These are phyloP conservation scores for Limnephilus rhombicus DNA, from an alignment of 2,888 invertebrate species.

Conservation along the genomic window DNA sequence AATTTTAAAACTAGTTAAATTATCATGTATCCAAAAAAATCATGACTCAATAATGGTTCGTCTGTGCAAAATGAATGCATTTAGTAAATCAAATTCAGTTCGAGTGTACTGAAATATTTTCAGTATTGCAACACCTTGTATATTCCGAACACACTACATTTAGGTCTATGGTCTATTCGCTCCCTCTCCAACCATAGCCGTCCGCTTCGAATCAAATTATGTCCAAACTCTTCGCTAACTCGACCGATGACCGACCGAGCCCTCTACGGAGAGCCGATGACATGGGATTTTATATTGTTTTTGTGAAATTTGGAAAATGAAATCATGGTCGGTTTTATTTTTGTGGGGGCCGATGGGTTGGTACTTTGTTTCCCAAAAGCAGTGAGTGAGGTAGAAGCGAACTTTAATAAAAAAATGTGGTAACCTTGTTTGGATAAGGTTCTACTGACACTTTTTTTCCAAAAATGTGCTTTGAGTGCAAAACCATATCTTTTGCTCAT, in stretches of 20 bases:
- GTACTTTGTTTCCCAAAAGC: not conserved
- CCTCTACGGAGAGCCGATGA: not conserved
- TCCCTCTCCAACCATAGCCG: not conserved
- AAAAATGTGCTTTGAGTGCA: no score
- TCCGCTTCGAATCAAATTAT: slow-evolving; percentile 31
- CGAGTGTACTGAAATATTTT: not conserved
- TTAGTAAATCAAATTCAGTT: not conserved
- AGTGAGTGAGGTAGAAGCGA: not conserved
- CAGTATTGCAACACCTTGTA: not conserved
- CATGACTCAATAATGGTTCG: no score
- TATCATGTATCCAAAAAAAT: no score
- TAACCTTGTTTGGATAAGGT: no score
- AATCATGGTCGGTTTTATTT: not conserved
- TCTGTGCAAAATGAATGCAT: not conserved
- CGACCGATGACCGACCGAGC: slow-evolving; percentile 10
- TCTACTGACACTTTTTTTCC: no score
- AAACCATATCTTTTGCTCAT: no score
- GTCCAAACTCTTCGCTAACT: slow-evolving; percentile 30
- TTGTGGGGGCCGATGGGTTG: not conserved
- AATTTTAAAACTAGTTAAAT: no score
- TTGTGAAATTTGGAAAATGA: not conserved
- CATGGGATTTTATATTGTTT: slow-evolving; percentile 3
- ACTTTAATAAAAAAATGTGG: not conserved
- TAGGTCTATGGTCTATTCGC: not conserved
- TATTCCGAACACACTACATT: not conserved